Evolutionary conservation across 2,113 vertebrate genomes (phyloP).

Genomic region (Leucopternis melanops): DNA sequence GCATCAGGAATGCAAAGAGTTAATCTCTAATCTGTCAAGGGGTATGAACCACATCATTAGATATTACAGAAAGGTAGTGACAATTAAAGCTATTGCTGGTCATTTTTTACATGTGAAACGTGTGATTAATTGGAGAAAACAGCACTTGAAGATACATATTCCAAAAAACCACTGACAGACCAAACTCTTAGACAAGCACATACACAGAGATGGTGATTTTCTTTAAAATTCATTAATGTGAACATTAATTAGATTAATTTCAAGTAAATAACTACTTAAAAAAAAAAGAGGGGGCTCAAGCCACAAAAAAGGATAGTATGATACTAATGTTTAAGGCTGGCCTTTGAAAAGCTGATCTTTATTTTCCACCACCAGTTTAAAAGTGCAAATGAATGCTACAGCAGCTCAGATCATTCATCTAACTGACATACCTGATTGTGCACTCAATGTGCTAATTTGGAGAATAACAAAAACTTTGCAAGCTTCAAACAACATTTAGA

Average conservation of each 20-base stretch:
- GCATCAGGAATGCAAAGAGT: not conserved
- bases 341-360: not conserved
- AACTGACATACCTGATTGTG: not conserved
- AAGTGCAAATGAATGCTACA: conserved; percentile 28
- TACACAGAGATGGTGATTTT: not conserved
- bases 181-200: not conserved
- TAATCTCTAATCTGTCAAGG: not conserved
- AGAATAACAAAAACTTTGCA: not conserved
- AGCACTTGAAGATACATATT: not conserved
- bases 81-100: not conserved
- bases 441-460: not conserved
- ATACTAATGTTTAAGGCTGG: not conserved
- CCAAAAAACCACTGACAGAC: not conserved
- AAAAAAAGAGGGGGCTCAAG: not conserved
- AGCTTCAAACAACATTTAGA: not conserved
- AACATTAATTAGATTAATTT: not conserved
- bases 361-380: not conserved
- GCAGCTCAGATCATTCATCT: not conserved
- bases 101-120: not conserved
- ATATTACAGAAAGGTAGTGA: not conserved
- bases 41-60: not conserved
- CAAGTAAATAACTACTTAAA: not conserved
- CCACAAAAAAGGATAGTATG: not conserved
- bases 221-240: not conserved
- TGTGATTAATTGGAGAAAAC: not conserved